These are phyloP conservation scores for Ennomos quercinarius DNA, from an alignment of 2,888 invertebrate genomes.

Conservation along the genomic window DNA sequence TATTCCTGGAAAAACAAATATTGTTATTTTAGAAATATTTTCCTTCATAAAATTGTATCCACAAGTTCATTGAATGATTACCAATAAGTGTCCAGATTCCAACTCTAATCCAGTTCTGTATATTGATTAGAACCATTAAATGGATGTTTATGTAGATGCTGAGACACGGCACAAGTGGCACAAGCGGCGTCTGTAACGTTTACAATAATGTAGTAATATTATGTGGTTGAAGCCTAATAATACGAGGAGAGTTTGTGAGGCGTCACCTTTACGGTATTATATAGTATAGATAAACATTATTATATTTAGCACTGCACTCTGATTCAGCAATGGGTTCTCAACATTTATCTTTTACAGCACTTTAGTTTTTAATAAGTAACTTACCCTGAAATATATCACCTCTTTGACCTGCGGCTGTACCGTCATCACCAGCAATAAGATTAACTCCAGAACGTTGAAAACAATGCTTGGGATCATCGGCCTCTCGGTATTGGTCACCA, in stretches of 20 bases:
- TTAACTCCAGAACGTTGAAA: slow-evolving; percentile 55
- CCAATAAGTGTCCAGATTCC: slow-evolving; percentile 92
- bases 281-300: too few species aligned
- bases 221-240: too few species aligned
- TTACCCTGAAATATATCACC: slow-evolving; percentile 64
- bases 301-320: too few species aligned
- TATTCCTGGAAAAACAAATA: slow-evolving; percentile 57
- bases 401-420: slow-evolving; percentile 66
- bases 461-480: slow-evolving; percentile 51
- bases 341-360: too few species aligned
- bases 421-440: slow-evolving; percentile 61
- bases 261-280: too few species aligned
- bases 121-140: slow-evolving; percentile 92
- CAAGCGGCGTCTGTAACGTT: slow-evolving; percentile 89
- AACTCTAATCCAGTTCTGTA: slow-evolving; percentile 93
- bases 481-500: slow-evolving; percentile 45
- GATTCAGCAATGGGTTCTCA: too few species aligned
- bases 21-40: too few species aligned
- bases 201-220: background rate
- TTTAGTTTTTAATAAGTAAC: background rate
- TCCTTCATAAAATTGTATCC: too few species aligned
- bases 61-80: slow-evolving; percentile 57
- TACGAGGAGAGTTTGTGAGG: too few species aligned
- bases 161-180: slow-evolving; percentile 92
- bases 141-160: slow-evolving; percentile 94